These are phyloP conservation scores for Myrmecophaga tridactyla DNA, from an alignment of 2,113 vertebrate species.

Conservation along the genomic window DNA sequence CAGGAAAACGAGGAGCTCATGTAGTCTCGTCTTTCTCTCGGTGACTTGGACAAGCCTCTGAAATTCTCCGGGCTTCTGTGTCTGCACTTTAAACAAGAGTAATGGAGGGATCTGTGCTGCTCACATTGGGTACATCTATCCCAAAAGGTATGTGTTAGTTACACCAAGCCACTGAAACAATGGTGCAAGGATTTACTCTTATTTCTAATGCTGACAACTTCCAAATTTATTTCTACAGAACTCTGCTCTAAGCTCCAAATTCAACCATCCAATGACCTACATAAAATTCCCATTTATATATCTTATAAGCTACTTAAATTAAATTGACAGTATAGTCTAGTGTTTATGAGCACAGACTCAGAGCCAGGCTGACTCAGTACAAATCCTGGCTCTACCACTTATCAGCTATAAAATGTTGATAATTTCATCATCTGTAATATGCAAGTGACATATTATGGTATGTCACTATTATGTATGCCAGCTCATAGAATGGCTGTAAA, in stretches of 20 bases:
- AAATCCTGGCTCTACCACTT: background rate
- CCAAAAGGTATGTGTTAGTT: background rate
- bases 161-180: background rate
- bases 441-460: background rate
- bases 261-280: background rate
- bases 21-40: background rate
- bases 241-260: background rate
- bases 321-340: no score
- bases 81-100: background rate
- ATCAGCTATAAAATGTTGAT: no score
- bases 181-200: background rate
- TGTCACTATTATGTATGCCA: no score
- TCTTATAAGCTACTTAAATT: background rate
- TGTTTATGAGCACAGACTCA: background rate
- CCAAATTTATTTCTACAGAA: background rate
- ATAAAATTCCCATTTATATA: background rate
- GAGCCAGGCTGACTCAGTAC: background rate
- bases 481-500: background rate
- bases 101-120: background rate
- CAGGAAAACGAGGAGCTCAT: background rate
- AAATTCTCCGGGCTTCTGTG: background rate
- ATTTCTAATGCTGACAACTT: no score
- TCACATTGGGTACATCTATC: fast-evolving
- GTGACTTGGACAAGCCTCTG: background rate
- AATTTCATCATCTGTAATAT: background rate